Evolutionary conservation across 1,140 invertebrate genomes (phyloP).

Genomic region (Meloidogyne chitwoodi): DNA sequence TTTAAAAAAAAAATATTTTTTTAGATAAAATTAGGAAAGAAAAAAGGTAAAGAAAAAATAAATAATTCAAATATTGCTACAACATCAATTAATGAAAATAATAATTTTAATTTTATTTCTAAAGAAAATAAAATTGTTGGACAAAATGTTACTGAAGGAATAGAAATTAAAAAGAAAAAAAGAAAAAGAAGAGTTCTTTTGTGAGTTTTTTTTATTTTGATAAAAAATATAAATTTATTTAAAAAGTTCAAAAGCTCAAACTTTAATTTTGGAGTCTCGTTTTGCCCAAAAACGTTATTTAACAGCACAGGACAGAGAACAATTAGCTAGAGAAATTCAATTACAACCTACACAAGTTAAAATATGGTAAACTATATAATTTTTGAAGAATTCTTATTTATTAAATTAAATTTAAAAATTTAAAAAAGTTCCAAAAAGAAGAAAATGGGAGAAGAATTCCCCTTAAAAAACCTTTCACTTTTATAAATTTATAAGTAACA

Average conservation of each 20-base stretch:
- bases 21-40: not conserved
- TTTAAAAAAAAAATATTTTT: not conserved
- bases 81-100: not conserved
- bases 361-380: conserved; percentile 49
- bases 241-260: conserved; percentile 80
- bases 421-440: too few species aligned
- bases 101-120: not conserved
- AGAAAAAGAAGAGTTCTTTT: conserved; percentile 91
- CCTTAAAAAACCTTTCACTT: too few species aligned
- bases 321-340: conserved; percentile 83
- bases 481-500: too few species aligned
- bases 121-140: not conserved
- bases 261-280: conserved; percentile 85
- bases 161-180: conserved; percentile 36
- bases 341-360: conserved; percentile 85
- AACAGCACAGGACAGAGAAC: conserved; percentile 89
- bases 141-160: not conserved
- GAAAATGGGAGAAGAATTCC: too few species aligned
- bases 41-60: not conserved
- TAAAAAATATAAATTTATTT: not conserved
- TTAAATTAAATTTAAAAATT: too few species aligned
- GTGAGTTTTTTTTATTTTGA: not conserved
- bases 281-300: conserved; percentile 91
- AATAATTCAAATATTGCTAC: not conserved
- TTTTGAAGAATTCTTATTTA: too few species aligned